Evolutionary conservation across 2,888 invertebrate genomes (phyloP), one percentile per base, ranked within the genome.

Genomic region (Stegana nigrithorax): DNA sequence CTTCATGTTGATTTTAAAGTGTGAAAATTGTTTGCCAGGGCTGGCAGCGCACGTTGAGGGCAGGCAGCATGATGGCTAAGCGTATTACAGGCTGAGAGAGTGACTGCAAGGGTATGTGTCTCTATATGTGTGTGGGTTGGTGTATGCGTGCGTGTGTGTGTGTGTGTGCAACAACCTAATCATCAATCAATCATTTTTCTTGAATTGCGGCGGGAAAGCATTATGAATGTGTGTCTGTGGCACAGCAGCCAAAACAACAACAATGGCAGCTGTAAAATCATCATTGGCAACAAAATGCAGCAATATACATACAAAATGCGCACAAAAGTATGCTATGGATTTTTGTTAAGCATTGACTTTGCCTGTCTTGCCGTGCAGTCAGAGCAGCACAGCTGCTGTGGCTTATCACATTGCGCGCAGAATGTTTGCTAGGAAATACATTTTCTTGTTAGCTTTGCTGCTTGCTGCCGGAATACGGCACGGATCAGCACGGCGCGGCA

Each of bases 181-280:
- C 77, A 78, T 73, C 71, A 74, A 75, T 78, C 75, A 76, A 75
- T 75, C 75, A 75, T 68, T 57, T 72, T 66, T 62, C 63, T 56
- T 63, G 72, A 69, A 67, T 72, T 65, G 65, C 67, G 64, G 66
- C 50, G 23, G 17, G 39, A 39, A 39, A 39, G 6, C 10, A 14
- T 39, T n/a, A n/a, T n/a, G n/a, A n/a, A n/a, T n/a, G n/a, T n/a
- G n/a, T n/a, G n/a, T n/a, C n/a, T n/a, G n/a, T n/a, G n/a, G n/a
- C n/a, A n/a, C n/a, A n/a, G n/a, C n/a, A n/a, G n/a, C n/a, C n/a
- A n/a, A n/a, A n/a, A n/a, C n/a, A n/a, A n/a, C n/a, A n/a, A 39
- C 39, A 39, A 39, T 39, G 17, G 5, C 17, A 14, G 5, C 17
- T 39, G 8, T 6, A 39, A 14, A 17, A 39, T 39, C 4, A 14